phyloP scores from a whole-genome alignment of 1,140 invertebrate species.

The Dendrolimus kikuchii region DNA sequence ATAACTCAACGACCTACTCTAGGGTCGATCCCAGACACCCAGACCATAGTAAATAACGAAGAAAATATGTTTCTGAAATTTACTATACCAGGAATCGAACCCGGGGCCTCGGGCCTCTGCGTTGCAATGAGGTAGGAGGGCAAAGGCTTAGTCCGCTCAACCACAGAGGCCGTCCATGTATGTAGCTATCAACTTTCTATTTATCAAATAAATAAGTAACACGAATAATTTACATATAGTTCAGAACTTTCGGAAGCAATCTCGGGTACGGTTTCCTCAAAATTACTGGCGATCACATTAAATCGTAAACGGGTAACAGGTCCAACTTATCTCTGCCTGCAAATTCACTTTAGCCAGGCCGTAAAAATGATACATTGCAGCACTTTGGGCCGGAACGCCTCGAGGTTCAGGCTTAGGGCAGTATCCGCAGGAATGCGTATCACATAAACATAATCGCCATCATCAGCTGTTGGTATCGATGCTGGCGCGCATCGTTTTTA shows the following conservation, averaged over 20 bases:
- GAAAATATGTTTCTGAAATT: too few species aligned
- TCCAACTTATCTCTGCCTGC: conserved; percentile 54
- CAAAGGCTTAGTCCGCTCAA: too few species aligned
- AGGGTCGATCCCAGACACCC: too few species aligned
- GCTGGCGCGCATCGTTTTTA: conserved; percentile 24
- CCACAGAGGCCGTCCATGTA: too few species aligned
- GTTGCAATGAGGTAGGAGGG: too few species aligned
- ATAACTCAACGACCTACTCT: too few species aligned
- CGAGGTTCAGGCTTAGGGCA: conserved; percentile 38
- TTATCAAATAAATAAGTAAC: too few species aligned
- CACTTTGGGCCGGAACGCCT: conserved; percentile 51
- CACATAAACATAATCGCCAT: conserved; percentile 58
- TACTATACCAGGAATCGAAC: too few species aligned
- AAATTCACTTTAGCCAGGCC: conserved; percentile 63
- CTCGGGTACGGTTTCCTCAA: conserved; percentile 10
- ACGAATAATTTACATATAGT: too few species aligned
- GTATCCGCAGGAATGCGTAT: conserved; percentile 38
- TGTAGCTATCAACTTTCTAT: too few species aligned
- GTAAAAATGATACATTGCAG: conserved; percentile 66
- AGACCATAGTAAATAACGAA: too few species aligned
- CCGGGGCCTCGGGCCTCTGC: too few species aligned
- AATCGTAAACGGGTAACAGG: conserved; percentile 46
- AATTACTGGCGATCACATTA: conserved; percentile 26
- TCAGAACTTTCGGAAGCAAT: neutral
- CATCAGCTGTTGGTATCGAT: conserved; percentile 48